Base-by-base conservation (phyloP, 1,140 invertebrate genomes). In the Steinernema feltiae region DNA sequence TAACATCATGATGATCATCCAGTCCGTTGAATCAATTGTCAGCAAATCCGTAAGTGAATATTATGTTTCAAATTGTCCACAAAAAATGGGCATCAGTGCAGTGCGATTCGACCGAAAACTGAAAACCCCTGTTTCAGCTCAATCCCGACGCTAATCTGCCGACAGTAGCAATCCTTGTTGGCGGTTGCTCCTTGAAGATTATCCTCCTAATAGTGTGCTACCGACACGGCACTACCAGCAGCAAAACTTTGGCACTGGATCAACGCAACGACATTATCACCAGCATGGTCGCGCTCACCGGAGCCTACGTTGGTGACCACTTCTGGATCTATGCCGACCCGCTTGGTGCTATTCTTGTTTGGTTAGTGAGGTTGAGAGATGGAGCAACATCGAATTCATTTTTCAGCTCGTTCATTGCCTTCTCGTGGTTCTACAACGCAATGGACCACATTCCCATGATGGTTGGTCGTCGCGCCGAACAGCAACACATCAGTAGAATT, bases 261-360 rank as follows among this genome's bases (percentile, higher is more conserved):
- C 83, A 84, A 74, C 71, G 82, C 24, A 83, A 83, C 48, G 82
- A 83, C 70, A 72, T 82, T 32, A 29, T 75, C 48, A 82, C 82
- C 21, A 81, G 80, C 29, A 21, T 75, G 1, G 82, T 81, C 17
- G 82, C 82, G 12, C 73, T 83, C 0, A 73, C 71, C 27, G 76
- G 78, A 35, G 82, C 82, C 63, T 75, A 75, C 70, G 71, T 83
- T 12, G 82, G 82, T 73, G 75, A 41, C 63, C 78, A 76, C 24
- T 76, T 72, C 48, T 80, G 79, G 79, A 24, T 41, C 17, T 80
- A 80, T 72, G 78, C 75, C 2, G 79, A 80, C 69, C 79, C 79
- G 18, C 3, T 80, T 0, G 79, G 78, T 69, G 79, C 79, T 1
- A 72, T 80, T 69, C n/a, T 77, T 0, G 79, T 80, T 35, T 80